Evolutionary conservation across 2,797 vertebrate species (phyloP).

Genomic region (Hafferia zeledoni): DNA sequence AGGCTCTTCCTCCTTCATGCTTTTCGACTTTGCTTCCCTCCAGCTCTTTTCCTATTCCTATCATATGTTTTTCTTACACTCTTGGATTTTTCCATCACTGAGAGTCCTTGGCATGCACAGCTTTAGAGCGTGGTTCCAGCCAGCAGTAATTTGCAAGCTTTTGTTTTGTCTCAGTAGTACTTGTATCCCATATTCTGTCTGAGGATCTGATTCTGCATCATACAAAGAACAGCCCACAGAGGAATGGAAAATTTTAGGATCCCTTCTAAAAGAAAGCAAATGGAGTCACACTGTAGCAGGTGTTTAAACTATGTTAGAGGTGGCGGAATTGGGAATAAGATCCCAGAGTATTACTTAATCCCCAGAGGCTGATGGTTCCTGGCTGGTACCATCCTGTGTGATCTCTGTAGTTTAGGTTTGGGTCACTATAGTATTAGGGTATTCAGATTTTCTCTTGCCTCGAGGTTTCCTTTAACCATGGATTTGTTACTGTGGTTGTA

Average conservation of each 20-base stretch:
- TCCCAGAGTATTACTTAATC: neutral
- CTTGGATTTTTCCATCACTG: neutral
- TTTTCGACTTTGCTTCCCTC: neutral
- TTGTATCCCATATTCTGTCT: neutral
- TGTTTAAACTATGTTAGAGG: neutral
- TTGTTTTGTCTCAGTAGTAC: neutral
- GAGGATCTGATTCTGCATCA: neutral
- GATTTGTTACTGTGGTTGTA: accelerated
- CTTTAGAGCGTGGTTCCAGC: neutral
- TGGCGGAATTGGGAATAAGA: neutral
- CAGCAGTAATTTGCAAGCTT: neutral
- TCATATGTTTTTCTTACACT: neutral
- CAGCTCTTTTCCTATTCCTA: neutral
- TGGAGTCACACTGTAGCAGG: neutral
- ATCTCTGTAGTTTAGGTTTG: neutral
- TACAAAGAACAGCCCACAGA: neutral
- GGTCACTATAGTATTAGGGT: neutral
- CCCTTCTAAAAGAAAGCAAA: neutral
- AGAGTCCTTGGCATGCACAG: neutral
- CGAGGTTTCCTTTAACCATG: accelerated
- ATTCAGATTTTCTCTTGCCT: neutral
- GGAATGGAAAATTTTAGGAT: neutral
- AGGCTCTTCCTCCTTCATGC: neutral
- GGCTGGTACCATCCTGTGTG: accelerated
- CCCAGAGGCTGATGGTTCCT: neutral